A percentile compares a stretch with the other conserved stretches of the same genome.
These are phyloP conservation scores for Corbicula japonica DNA, from an alignment of 2,888 invertebrate species.

Conservation along the genomic window DNA sequence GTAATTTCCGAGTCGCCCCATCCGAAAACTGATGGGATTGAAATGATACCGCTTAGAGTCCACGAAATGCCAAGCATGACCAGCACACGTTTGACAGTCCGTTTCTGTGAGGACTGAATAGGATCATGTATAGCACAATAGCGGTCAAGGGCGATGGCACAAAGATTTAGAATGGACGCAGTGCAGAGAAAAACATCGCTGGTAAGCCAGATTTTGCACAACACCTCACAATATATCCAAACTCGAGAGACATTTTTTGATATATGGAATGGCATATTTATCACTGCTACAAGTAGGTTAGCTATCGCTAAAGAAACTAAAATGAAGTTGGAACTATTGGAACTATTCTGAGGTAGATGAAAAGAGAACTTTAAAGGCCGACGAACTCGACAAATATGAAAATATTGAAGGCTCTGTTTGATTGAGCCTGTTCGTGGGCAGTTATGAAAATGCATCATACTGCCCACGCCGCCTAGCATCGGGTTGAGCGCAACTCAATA, in stretches of 20 bases:
- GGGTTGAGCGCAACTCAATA: no score
- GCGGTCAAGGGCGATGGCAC: slow-evolving; percentile 96
- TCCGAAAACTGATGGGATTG: slow-evolving; percentile 97
- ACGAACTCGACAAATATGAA: no score
- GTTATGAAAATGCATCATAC: no score
- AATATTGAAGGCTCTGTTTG: no score
- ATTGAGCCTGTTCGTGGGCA: no score
- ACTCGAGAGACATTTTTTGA: slow-evolving; percentile 92
- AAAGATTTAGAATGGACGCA: slow-evolving; percentile 97
- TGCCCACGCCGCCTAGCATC: no score
- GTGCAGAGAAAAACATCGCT: slow-evolving; percentile 99
- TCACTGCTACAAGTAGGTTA: slow-evolving; percentile 97
- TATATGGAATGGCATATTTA: slow-evolving; percentile 98
- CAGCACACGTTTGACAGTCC: slow-evolving; percentile 94
- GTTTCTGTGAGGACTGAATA: slow-evolving; percentile 96
- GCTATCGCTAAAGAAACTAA: slow-evolving; percentile 98
- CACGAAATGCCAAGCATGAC: slow-evolving; percentile 96
- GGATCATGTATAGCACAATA: slow-evolving; percentile 99
- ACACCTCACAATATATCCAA: slow-evolving; percentile 98
- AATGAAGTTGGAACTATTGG: slow-evolving; percentile 98
- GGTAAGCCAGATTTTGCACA: slow-evolving; percentile 98
- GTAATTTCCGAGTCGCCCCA: slow-evolving; percentile 90
- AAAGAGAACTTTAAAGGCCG: no score
- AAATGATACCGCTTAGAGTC: slow-evolving; percentile 98
- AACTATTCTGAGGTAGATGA: no score